Evolutionary conservation across 2,113 vertebrate species (phyloP).

Genomic region (Macrotus californicus): DNA sequence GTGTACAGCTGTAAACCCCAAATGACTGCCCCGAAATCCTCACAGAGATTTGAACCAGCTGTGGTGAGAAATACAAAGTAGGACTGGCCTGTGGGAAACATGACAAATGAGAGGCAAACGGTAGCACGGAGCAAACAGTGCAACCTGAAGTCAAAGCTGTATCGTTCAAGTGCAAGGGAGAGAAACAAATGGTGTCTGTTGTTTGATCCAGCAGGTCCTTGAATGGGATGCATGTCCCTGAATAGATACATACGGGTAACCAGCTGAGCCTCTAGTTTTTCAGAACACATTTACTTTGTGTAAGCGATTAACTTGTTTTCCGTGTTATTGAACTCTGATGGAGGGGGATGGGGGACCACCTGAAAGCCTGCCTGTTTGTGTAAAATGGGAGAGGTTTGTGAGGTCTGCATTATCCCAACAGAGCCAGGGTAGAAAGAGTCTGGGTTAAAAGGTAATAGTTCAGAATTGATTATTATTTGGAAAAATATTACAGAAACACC

Average conservation of each 20-base stretch:
- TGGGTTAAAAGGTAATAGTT: neutral
- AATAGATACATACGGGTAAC: neutral
- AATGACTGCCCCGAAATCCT: constrained; percentile 17
- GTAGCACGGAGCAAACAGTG: neutral
- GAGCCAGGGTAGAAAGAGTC: neutral
- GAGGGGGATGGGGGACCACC: neutral
- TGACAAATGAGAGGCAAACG: neutral
- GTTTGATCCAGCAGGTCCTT: neutral
- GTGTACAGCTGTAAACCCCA: neutral
- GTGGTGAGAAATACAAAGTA: constrained; percentile 3
- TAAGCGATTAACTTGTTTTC: neutral
- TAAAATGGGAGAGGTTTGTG: neutral
- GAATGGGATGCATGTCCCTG: rapidly evolving
- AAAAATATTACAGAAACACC: neutral
- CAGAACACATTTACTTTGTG: neutral
- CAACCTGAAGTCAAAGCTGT: neutral
- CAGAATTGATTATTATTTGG: neutral
- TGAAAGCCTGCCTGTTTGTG: neutral
- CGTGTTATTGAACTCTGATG: neutral
- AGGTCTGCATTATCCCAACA: neutral
- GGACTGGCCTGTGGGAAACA: neutral
- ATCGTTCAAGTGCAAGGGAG: neutral
- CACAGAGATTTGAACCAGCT: neutral
- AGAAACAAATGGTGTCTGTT: neutral
- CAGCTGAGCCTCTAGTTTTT: neutral